phyloP scores from a whole-genome alignment of 2,113 vertebrate species.

The Myxocyprinus asiaticus region DNA sequence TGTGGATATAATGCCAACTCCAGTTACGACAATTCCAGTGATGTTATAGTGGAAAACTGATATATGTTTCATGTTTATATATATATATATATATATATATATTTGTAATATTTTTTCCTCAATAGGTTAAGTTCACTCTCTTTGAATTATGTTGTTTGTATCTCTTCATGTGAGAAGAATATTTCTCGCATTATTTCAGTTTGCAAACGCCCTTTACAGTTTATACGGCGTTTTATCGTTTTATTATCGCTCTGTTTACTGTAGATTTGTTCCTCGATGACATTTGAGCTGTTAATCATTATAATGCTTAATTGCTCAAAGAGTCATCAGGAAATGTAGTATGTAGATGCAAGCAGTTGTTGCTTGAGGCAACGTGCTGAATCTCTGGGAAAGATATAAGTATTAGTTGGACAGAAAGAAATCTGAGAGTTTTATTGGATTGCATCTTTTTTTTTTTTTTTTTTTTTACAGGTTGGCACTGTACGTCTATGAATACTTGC shows the following conservation, averaged over 20 bases:
- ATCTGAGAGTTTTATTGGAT: not conserved
- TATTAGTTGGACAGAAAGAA: not conserved
- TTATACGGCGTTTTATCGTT: not conserved
- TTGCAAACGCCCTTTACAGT: not conserved
- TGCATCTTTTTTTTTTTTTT: not conserved
- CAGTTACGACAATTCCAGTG: not conserved
- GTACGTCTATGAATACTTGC: conserved; percentile 98
- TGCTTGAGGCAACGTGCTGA: not conserved
- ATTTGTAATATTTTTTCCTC: no score
- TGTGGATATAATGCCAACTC: not conserved
- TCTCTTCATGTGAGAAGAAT: no score
- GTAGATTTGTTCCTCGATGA: not conserved
- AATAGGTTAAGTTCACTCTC: no score
- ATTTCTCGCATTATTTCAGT: not conserved
- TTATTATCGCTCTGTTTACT: not conserved
- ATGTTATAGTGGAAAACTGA: not conserved
- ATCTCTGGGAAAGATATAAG: no score
- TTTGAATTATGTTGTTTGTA: no score
- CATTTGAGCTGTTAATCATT: not conserved
- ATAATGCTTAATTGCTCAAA: not conserved
- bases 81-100: no score
- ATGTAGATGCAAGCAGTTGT: not conserved
- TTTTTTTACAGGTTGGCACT: conserved; percentile 87
- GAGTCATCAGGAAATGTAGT: not conserved
- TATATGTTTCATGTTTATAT: not conserved